A percentile compares a stretch with the other conserved stretches of the same genome.
phyloP scores from a whole-genome alignment of 2,888 invertebrate species.

The Drosophila algonquin region DNA sequence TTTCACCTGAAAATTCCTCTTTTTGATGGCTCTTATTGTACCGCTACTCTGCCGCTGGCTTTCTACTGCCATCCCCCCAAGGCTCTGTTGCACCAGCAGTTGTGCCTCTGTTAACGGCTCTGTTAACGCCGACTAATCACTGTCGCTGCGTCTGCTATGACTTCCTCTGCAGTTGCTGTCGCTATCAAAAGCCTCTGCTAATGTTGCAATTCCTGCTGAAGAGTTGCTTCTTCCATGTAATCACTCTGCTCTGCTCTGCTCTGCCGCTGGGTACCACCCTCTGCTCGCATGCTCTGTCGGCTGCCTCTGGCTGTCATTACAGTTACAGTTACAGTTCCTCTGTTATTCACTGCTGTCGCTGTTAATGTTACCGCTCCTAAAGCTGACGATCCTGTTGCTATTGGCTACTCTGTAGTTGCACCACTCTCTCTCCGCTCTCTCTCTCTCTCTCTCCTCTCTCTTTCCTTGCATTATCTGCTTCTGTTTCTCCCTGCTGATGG shows the following conservation, averaged over 20 bases:
- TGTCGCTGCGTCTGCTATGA: neutral
- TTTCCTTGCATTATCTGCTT: too few species aligned
- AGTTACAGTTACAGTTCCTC: neutral
- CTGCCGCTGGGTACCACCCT: too few species aligned
- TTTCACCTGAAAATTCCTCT: too few species aligned
- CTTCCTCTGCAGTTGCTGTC: neutral
- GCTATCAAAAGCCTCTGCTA: neutral
- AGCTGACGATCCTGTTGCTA: neutral
- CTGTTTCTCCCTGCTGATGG: neutral
- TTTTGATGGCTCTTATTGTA: too few species aligned
- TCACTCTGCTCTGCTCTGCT: neutral
- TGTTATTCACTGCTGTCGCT: neutral
- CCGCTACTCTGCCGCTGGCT: too few species aligned
- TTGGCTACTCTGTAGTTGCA: neutral
- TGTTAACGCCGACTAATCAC: neutral
- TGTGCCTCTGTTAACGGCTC: neutral
- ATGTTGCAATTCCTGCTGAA: too few species aligned
- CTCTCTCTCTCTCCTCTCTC: neutral
- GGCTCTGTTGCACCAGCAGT: too few species aligned
- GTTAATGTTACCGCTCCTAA: neutral
- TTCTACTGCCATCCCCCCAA: too few species aligned
- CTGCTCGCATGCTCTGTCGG: neutral
- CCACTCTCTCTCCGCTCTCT: too few species aligned
- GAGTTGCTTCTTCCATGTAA: neutral
- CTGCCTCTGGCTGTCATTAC: neutral